Evolutionary conservation across 2,113 vertebrate species (phyloP).

Genomic region (Narcine bancroftii): DNA sequence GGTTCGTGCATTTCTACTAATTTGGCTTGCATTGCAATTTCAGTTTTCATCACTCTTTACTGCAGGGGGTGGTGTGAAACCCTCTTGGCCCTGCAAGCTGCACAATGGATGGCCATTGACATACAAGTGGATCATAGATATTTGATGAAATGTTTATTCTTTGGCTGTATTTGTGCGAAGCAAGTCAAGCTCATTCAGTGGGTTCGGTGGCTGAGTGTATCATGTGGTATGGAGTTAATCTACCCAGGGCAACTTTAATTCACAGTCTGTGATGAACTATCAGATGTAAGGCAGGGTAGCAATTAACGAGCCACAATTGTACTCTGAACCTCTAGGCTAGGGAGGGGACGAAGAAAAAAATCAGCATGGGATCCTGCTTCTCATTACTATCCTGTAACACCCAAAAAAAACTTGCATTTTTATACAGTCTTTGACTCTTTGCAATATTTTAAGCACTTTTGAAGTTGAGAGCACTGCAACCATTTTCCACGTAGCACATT

Average conservation of each 20-base stretch:
- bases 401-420: too few species aligned
- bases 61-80: not conserved
- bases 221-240: not conserved
- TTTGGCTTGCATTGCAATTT: not conserved
- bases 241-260: not conserved
- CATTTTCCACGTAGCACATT: too few species aligned
- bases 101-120: not conserved
- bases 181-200: not conserved
- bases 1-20: not conserved
- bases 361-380: not conserved
- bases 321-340: slow-evolving; percentile 2
- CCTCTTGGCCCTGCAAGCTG: not conserved
- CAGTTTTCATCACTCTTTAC: not conserved
- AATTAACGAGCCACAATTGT: not conserved
- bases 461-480: too few species aligned
- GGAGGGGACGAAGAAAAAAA: not conserved
- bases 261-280: not conserved
- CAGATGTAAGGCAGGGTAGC: not conserved
- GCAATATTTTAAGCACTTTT: too few species aligned
- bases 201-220: not conserved
- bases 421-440: too few species aligned
- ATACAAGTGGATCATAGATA: not conserved
- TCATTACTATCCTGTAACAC: not conserved
- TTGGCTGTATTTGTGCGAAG: not conserved
- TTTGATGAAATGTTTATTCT: not conserved